phyloP scores from a whole-genome alignment of 1,140 invertebrate species.

The Drosophila busckii region DNA sequence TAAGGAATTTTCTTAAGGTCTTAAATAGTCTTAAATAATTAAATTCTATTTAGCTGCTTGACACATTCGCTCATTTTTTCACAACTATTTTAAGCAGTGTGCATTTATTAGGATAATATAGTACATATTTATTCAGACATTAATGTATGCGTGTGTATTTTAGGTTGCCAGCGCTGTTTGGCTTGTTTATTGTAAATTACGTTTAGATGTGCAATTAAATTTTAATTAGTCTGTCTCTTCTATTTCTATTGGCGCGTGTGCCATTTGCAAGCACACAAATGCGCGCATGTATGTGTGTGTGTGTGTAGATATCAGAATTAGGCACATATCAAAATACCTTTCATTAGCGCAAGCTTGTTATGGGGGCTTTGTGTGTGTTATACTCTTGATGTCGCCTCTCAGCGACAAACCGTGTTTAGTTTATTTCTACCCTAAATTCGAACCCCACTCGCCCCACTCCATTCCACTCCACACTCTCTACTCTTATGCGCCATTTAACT shows the following conservation, averaged over 20 bases:
- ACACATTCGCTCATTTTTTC: no score
- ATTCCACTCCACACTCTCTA: neutral
- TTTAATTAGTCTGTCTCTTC: constrained; percentile 64
- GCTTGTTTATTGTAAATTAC: constrained; percentile 66
- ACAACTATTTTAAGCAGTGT: no score
- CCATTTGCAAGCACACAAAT: no score
- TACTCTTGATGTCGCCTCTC: constrained; percentile 37
- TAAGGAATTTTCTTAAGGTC: no score
- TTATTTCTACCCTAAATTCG: constrained; percentile 34
- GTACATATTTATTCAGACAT: neutral
- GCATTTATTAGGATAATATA: no score
- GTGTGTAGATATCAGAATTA: constrained; percentile 34
- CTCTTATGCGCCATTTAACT: constrained; percentile 57
- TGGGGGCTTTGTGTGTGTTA: constrained; percentile 33
- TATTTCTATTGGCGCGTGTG: constrained; percentile 24
- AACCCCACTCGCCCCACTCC: neutral
- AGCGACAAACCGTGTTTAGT: constrained; percentile 24
- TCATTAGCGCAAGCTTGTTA: constrained; percentile 39
- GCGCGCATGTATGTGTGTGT: no score
- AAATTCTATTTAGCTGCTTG: no score
- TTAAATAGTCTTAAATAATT: no score
- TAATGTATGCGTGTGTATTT: neutral
- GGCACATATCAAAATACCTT: constrained; percentile 38
- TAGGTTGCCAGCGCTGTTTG: neutral
- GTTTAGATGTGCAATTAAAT: constrained; percentile 72